Base-by-base conservation (phyloP, 2,113 vertebrate genomes). In the Ellobius talpinus region DNA sequence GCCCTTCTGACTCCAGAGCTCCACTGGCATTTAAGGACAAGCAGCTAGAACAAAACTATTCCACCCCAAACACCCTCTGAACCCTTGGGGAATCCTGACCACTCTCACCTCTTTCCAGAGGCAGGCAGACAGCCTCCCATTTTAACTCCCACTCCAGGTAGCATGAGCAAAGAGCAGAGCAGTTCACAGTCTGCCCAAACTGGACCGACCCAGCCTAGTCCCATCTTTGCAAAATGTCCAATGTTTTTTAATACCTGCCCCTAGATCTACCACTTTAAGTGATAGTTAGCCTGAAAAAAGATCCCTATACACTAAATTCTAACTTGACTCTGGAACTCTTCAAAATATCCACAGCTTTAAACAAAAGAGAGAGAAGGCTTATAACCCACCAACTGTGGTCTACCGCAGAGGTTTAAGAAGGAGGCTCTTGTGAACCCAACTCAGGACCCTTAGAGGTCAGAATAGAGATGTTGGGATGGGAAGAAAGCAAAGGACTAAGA, bases 261-360 rank as follows among this genome's bases (percentile, higher is more conserved):
- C 63, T 1, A 14, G n/a, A 19, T 12, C 7, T 0, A 36, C 12
- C 26, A 70, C 63, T 29, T 23, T n/a, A 26, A 52, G 39, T 68
- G 42, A n/a, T 77, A 88, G 55, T 68, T 50, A 47, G 24, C 50
- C 77, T 63, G 52, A 81, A 70, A 86, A 29, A 36, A 84, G 68
- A 95, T 50, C 63, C 19, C 70, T 74, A 77, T 76, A 87, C 82
- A 87, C 91, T 90, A 87, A 94, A 92, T 87, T 89, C 72, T 78
- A 93, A 9, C 78, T 74, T 58, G 58, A 81, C 78, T 58, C 84
- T 91, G n/a, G 74, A 87, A 45, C 45, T 66, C 66, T 50, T 87
- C 42, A 89, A 33, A 93, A 42, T 26, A 45, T 36, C 45, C 36
- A 82, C 23, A 29, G 55, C 55, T 61, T 84, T 84, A 85, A 42